Evolutionary conservation across 2,888 invertebrate genomes (phyloP), one percentile per base, ranked within the genome.

Genomic region (Catocala fraxini): DNA sequence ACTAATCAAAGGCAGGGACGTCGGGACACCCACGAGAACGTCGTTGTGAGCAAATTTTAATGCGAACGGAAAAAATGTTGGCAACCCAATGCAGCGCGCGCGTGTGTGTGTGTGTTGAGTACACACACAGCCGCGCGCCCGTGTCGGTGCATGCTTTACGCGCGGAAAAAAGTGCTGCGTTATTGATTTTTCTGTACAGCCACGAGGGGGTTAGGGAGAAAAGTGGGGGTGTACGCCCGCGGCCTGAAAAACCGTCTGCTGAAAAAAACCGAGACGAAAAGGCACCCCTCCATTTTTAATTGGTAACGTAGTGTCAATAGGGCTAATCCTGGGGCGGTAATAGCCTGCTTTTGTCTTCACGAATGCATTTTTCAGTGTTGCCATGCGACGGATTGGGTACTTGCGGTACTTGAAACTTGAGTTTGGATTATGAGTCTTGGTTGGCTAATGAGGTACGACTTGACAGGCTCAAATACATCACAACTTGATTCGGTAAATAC

Each of bases 131-230:
- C 6, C 64, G 63, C 70, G 56, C 60, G 59, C 7, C 81, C 84
- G 84, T 89, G 92, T 91, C 92, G 92, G 92, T 94, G 93, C 93
- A 94, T 94, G 94, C 91, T 94, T 94, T 94, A 94, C 94, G 94
- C 93, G 93, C 90, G 92, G 93, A 94, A 94, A 94, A 94, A 94
- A 94, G 91, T 93, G 94, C 94, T 94, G 94, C 94, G 94, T 93
- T 94, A 94, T 94, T 94, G 94, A 94, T 94, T 94, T 94, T 94
- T 92, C 94, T 91, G 90, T 91, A 91, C 92, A 89, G 91, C 89
- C 87, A 88, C 81, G 89, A 86, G 86, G 85, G 80, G 81, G 75
- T 57, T 69, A 73, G 80, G 85, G 83, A 70, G 79, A 78, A 66
- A 72, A 71, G 76, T 82, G 77, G 81, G 75, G 81, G 77, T 86